These are phyloP conservation scores for Sinocyclocheilus anshuiensis DNA, from an alignment of 2,113 vertebrate genomes.

Conservation along the genomic window DNA sequence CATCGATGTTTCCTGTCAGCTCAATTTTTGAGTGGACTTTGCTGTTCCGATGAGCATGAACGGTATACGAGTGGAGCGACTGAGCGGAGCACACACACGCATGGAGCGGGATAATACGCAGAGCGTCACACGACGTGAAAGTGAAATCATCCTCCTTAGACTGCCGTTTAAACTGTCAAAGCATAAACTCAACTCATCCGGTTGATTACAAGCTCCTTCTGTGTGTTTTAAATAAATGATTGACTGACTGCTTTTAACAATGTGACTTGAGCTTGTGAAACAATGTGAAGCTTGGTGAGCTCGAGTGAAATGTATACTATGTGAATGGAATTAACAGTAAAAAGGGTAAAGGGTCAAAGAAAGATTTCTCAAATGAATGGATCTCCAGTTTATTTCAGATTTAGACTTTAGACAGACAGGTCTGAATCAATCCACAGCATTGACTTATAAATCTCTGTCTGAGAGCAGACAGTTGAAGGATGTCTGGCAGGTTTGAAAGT, in stretches of 20 bases:
- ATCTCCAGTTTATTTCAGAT: not conserved
- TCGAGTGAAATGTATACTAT: not conserved
- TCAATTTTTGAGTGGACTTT: too few relatives aligned
- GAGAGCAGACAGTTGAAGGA: not conserved
- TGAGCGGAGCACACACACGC: too few relatives aligned
- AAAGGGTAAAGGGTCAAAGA: not conserved
- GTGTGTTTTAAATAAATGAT: not conserved
- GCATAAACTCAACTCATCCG: not conserved
- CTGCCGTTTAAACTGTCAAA: not conserved
- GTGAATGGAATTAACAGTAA: too few relatives aligned
- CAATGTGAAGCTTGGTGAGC: not conserved
- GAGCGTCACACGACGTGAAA: too few relatives aligned
- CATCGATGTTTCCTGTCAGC: too few relatives aligned
- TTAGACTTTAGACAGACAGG: slow-evolving; percentile 12
- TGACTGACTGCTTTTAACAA: not conserved
- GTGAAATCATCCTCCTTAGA: not conserved
- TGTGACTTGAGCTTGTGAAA: not conserved
- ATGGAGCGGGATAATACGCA: too few relatives aligned
- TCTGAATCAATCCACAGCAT: slow-evolving; percentile 20
- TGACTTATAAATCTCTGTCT: slow-evolving; percentile 10
- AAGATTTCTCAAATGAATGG: slow-evolving; percentile 5
- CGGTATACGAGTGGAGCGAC: too few relatives aligned
- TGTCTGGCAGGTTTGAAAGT: slow-evolving; percentile 3
- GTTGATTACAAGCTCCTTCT: not conserved
- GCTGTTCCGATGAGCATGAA: too few relatives aligned